These are phyloP conservation scores for Barnardius zonarius DNA, from an alignment of 2,113 vertebrate genomes.

Conservation along the genomic window DNA sequence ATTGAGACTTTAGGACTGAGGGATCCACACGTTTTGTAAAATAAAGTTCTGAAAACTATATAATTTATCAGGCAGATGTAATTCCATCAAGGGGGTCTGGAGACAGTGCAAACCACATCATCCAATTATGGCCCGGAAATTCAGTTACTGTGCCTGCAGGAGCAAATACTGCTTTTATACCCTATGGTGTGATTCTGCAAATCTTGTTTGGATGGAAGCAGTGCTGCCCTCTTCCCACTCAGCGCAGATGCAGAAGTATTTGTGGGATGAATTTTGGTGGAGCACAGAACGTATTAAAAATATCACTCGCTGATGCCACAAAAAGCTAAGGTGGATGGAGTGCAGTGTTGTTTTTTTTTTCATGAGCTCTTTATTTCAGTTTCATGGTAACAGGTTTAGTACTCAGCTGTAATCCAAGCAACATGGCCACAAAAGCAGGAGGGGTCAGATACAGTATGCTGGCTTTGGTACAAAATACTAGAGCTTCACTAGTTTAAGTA, in stretches of 20 bases:
- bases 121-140: slow-evolving; percentile 44
- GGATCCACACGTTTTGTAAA: neutral
- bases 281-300: neutral
- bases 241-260: neutral
- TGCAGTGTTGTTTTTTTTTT: neutral
- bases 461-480: slow-evolving; percentile 25
- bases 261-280: neutral
- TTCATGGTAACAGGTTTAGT: neutral
- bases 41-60: neutral
- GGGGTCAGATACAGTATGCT: neutral
- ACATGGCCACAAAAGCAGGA: neutral
- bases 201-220: neutral
- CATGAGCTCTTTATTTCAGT: neutral
- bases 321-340: neutral
- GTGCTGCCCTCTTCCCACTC: neutral
- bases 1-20: neutral
- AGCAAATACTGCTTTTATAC: neutral
- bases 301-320: neutral
- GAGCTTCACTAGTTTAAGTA: slow-evolving; percentile 25
- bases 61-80: slow-evolving; percentile 42
- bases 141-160: slow-evolving; percentile 37
- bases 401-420: neutral
- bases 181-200: slow-evolving; percentile 1
- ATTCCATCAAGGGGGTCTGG: slow-evolving; percentile 49
- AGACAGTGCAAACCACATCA: slow-evolving; percentile 42